Evolutionary conservation across 2,797 vertebrate genomes (phyloP).

Genomic region (Syndactyla subalaris): DNA sequence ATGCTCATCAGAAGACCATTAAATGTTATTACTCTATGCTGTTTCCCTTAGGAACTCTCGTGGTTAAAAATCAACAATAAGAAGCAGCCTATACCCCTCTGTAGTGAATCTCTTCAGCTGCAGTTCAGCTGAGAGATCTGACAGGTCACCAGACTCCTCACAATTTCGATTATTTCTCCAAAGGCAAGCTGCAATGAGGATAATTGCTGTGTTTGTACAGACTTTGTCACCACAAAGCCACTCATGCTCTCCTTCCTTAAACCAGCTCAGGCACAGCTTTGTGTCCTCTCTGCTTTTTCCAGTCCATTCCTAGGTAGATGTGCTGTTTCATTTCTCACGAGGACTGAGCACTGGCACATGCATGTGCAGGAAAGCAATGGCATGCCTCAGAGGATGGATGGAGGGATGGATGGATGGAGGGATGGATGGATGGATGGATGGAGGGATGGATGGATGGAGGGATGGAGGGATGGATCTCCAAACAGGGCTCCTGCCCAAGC

Average conservation of each 20-base stretch:
- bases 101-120: background rate
- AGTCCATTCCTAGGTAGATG: background rate
- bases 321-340: background rate
- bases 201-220: background rate
- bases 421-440: background rate
- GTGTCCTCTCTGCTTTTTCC: background rate
- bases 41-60: constrained; percentile 44
- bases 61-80: constrained; percentile 50
- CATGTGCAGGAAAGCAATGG: background rate
- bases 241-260: background rate
- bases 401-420: background rate
- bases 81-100: background rate
- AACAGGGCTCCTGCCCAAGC: background rate
- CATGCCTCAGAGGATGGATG: background rate
- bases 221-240: background rate
- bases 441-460: background rate
- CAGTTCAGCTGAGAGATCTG: constrained; percentile 21
- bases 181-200: constrained; percentile 6
- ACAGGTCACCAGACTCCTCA: constrained; percentile 24
- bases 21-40: constrained; percentile 47
- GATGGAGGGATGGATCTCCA: background rate
- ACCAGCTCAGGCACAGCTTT: background rate
- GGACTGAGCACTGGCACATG: background rate
- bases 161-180: constrained; percentile 36
- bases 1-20: constrained; percentile 55